Base-by-base conservation (phyloP, 2,888 invertebrate genomes). In the Nymphalis polychloros region DNA sequence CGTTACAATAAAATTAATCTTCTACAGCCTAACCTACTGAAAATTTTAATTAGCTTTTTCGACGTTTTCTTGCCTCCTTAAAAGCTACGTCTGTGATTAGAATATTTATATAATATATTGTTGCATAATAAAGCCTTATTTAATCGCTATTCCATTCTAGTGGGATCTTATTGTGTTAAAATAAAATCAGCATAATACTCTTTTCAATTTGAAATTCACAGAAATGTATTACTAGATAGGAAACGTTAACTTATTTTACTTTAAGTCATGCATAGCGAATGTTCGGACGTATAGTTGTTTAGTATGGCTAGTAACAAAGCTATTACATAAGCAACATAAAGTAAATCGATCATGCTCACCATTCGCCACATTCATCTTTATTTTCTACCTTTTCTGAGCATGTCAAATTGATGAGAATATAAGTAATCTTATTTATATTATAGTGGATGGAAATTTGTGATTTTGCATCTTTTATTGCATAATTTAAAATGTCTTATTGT, bases 31-130 rank as follows among this genome's bases (percentile, higher is more conserved):
- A 70, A n/a, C 64, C 69, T 67, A 53, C 50, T 50, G 55, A 72
- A 31, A 46, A 63, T 64, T 67, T 69, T 61, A 61, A 60, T 60
- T 68, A 67, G 62, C 35, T 73, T 53, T 72, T 67, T 74, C 72
- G 69, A 73, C 64, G 66, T 68, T 63, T 73, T 84, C 87, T 90
- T 90, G 89, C 89, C 89, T 81, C 79, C 75, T 77, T 76, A 69
- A 77, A 79, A 79, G 79, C 82, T 85, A 81, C 83, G 84, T 84
- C 88, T 90, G 89, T 90, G 89, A 90, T 90, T 85, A 79, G 80
- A 77, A 76, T 81, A 68, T 59, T 68, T 70, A 70, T 70, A 67
- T 68, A 64, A 65, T 70, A 73, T 75, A 77, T 78, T 77, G 75
- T 79, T 78, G 81, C 83, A 81, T 83, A 84, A 78, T 81, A 72